phyloP scores from a whole-genome alignment of 1,140 invertebrate genomes.

The Globodera ellingtonae region DNA sequence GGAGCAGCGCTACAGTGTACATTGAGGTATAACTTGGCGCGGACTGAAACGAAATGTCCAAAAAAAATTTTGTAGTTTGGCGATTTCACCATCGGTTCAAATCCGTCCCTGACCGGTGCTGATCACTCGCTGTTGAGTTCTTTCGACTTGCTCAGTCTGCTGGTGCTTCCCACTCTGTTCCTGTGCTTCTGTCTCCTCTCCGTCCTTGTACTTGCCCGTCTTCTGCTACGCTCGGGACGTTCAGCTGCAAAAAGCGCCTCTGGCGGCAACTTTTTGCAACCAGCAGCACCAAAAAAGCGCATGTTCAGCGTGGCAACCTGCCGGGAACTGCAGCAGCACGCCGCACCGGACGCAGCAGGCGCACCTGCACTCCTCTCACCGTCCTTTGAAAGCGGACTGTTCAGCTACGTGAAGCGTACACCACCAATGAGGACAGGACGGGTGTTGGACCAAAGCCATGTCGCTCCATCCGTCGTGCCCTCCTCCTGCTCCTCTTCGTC shows the following conservation, averaged over 20 bases:
- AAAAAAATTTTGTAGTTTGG: not conserved
- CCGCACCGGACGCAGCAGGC: not conserved
- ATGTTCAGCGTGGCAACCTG: slow-evolving; percentile 14
- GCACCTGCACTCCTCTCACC: not conserved
- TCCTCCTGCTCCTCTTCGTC: slow-evolving; percentile 8
- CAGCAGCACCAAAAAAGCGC: slow-evolving; percentile 9
- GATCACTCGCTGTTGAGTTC: not conserved
- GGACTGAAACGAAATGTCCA: not conserved
- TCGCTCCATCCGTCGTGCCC: not conserved
- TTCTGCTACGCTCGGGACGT: not conserved
- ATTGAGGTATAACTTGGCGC: not conserved
- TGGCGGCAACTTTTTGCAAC: not conserved
- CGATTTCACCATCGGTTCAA: not conserved
- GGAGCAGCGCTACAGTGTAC: slow-evolving; percentile 3
- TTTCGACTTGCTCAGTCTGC: not conserved
- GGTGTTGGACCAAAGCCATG: not conserved
- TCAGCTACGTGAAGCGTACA: slow-evolving; percentile 11
- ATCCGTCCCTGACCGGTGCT: not conserved
- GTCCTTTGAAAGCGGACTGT: slow-evolving; percentile 10
- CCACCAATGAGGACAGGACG: slow-evolving; percentile 3
- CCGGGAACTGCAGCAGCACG: slow-evolving; percentile 1
- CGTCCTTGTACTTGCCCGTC: not conserved
- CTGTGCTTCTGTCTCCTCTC: not conserved
- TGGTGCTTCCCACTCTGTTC: not conserved
- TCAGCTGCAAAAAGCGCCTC: not conserved